Evolutionary conservation across 2,113 vertebrate genomes (phyloP).

Genomic region (Polyodon spathula): DNA sequence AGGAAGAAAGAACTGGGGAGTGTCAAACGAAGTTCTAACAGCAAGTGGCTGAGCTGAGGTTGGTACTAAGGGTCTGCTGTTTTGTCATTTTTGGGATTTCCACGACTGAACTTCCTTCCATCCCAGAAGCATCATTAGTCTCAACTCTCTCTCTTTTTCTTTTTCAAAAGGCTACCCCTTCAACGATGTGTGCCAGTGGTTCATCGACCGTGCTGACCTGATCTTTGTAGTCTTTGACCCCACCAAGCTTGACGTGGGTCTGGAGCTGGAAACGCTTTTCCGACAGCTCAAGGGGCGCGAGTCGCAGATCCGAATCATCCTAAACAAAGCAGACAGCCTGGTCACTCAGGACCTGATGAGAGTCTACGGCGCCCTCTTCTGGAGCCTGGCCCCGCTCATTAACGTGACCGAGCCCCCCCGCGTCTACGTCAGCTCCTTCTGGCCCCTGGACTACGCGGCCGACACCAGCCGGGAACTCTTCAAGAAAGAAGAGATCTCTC

Average conservation of each 20-base stretch:
- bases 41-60: too few species aligned
- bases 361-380: conserved; percentile 92
- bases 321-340: conserved; percentile 94
- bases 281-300: conserved; percentile 90
- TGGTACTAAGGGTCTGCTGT: too few species aligned
- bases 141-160: conserved; percentile 14
- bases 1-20: not conserved
- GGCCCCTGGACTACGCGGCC: conserved; percentile 84
- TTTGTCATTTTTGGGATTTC: too few species aligned
- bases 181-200: conserved; percentile 98
- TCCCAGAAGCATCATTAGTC: not conserved
- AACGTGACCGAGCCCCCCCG: conserved; percentile 92
- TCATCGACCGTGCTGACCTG: conserved; percentile 93
- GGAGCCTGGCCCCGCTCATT: conserved; percentile 95
- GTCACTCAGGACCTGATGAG: conserved; percentile 94
- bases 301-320: conserved; percentile 94
- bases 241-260: conserved; percentile 89
- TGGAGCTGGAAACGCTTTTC: conserved; percentile 94
- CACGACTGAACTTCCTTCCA: too few species aligned
- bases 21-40: not conserved
- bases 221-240: conserved; percentile 97
- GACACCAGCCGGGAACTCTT: conserved; percentile 89
- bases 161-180: conserved; percentile 82
- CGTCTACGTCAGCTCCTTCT: conserved; percentile 96
- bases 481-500: conserved; percentile 89